Conservation (phyloP, 2,797 vertebrate genomes). For the Lindbergichthys nudifrons region DNA sequence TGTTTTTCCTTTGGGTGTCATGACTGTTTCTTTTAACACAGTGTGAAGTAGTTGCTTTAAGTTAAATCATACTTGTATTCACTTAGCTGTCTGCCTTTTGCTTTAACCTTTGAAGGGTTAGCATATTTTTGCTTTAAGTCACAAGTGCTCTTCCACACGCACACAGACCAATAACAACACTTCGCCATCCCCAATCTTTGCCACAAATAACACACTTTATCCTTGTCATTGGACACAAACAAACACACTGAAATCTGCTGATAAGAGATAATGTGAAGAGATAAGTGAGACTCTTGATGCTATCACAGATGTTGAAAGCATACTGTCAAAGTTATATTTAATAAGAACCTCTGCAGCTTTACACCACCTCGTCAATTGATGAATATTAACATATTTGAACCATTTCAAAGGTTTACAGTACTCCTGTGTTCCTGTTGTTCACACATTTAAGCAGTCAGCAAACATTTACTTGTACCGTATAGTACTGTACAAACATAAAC, state of each 20-base stretch:
- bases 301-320: conserved; percentile 19
- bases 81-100: conserved; percentile 11
- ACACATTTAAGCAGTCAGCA: neutral
- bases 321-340: conserved; percentile 1
- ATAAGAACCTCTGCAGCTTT: conserved; percentile 3
- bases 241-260: conserved; percentile 10
- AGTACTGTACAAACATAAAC: no score
- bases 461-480: neutral
- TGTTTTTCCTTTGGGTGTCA: conserved; percentile 42
- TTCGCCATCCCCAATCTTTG: neutral
- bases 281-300: conserved; percentile 14
- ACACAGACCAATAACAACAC: neutral
- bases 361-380: neutral
- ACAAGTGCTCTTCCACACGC: neutral
- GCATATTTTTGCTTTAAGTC: conserved; percentile 7
- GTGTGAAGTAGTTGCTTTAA: conserved; percentile 18
- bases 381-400: neutral
- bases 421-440: neutral
- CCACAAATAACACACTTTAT: conserved; percentile 15
- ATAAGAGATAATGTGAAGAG: conserved; percentile 7
- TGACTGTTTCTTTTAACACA: conserved; percentile 15
- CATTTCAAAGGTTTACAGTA: neutral
- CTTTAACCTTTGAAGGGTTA: conserved; percentile 10
- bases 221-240: conserved; percentile 21
- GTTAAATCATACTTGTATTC: conserved; percentile 37